Base-by-base conservation (phyloP, 2,113 vertebrate species). In the Neolamprologus variostigma region DNA sequence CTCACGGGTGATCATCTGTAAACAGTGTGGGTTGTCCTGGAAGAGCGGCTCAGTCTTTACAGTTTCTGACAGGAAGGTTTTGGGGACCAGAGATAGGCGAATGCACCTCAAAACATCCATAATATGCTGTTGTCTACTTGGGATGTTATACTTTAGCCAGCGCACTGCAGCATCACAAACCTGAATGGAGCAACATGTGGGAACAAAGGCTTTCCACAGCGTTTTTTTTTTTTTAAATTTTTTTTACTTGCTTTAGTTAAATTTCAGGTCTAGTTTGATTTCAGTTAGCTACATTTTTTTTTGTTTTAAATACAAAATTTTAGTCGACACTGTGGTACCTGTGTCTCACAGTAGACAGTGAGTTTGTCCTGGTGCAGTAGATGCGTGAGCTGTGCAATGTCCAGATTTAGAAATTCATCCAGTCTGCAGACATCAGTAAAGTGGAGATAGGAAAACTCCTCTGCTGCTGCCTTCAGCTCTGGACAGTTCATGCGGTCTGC, bases 81-180 rank as follows among this genome's bases (percentile, higher is more conserved):
- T 61, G 26, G 73, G 61, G 26, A 85, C 33, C 9, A 85, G 83
- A 51, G 55, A 21, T 33, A 85, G 78, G 40, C 42, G 42, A 37
- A 85, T 11, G 5, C 83, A 80, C 42, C 83, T 37, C 83, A 85
- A 35, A 76, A 80, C 83, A 16, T 63, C 71, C 13, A 11, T 31
- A 21, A 26, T 4, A 50, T 63, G 26, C 28, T 19, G 54, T 12
- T 13, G 71, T 61, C 73, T 85, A 57, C 6, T 51, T 21, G 54
- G 7, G 19, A 63, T 17, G 14, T 80, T 31, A 16, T 80, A 45
- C 54, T 63, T 80, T 45, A 85, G 45, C 83, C 83, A 85, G 42
- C 19, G 9, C 17, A 79, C n/a, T 19, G 54, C 83, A 21, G 37
- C 83, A 5, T 35, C n/a, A 21, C 78, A 85, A 11, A 85, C 42